These are phyloP conservation scores for Zapus hudsonius DNA, from an alignment of 2,113 vertebrate species.

Conservation along the genomic window DNA sequence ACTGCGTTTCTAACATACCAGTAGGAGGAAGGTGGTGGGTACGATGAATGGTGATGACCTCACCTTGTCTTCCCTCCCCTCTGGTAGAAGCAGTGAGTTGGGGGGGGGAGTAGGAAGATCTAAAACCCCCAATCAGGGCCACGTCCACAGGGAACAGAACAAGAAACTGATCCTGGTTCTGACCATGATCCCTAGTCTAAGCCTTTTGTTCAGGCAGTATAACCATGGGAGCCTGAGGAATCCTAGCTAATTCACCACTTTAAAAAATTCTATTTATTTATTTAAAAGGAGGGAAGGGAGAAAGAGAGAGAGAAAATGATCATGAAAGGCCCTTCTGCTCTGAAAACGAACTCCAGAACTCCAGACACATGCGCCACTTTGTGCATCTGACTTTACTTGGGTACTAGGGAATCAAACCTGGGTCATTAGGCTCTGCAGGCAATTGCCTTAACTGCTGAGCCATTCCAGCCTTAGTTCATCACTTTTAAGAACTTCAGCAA, in stretches of 20 bases:
- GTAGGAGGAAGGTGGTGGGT: not conserved
- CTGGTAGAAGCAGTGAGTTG: not conserved
- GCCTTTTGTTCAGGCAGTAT: not conserved
- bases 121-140: not conserved
- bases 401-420: too few relatives aligned
- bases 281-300: too few relatives aligned
- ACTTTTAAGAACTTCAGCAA: not conserved
- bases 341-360: too few relatives aligned
- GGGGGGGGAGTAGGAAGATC: rapidly evolving
- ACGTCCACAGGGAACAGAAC: not conserved
- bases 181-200: not conserved
- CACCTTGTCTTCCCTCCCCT: not conserved
- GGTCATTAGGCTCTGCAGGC: too few relatives aligned
- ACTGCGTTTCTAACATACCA: not conserved
- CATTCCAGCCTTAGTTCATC: too few relatives aligned
- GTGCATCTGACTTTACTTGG: too few relatives aligned
- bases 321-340: too few relatives aligned
- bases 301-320: too few relatives aligned
- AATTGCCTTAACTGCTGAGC: too few relatives aligned
- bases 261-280: too few relatives aligned
- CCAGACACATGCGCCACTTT: too few relatives aligned
- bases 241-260: not conserved
- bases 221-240: not conserved
- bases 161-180: not conserved
- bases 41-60: not conserved